Base-by-base conservation (phyloP, 2,797 vertebrate genomes). In the Phataginus tricuspis region DNA sequence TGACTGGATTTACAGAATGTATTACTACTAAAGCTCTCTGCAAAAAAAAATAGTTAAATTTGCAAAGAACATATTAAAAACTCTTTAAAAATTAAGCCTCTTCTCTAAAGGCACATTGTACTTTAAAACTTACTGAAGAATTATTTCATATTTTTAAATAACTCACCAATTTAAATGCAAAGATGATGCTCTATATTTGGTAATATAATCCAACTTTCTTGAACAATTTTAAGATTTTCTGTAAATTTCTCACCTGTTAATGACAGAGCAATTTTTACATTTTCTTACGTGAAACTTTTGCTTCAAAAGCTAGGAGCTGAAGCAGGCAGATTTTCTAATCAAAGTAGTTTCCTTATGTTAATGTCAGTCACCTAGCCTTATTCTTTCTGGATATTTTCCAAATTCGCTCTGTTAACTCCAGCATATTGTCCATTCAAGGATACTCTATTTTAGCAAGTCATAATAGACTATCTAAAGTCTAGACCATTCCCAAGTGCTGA, bases 101-200 rank as follows among this genome's bases (percentile, higher is more conserved):
- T 94, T 87, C 10, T 75, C 25, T 90, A 49, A 93, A 71, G 39
- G 21, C 1, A 49, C 27, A 84, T 49, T 51, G 27, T 57, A 39
- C 64, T 84, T 90, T 79, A 93, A 84, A 91, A 75, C 34, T 66
- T 74, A 34, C 5, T 85, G 59, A 80, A 68, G n/a, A 80, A 71
- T 51, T 57, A 55, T 79, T 86, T 80, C 51, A 55, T 68, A 80
- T 72, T 92, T 78, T 95, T 61, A 61, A 93, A 74, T 93, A 93
- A 89, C 19, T 75, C 15, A 94, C 19, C 55, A 87, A 18, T 92
- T 92, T 93, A 87, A 91, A 55, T 95, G 16, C 18, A 80, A 39
- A 85, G 15, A 55, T 79, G 23, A 1, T 90, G 14, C 86, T 94
- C 51, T 77, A 0, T 64, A 39, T 69, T 91, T 94, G 31, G 18